These are phyloP conservation scores for Hipparchia semele DNA, from an alignment of 2,888 invertebrate genomes.

Conservation along the genomic window DNA sequence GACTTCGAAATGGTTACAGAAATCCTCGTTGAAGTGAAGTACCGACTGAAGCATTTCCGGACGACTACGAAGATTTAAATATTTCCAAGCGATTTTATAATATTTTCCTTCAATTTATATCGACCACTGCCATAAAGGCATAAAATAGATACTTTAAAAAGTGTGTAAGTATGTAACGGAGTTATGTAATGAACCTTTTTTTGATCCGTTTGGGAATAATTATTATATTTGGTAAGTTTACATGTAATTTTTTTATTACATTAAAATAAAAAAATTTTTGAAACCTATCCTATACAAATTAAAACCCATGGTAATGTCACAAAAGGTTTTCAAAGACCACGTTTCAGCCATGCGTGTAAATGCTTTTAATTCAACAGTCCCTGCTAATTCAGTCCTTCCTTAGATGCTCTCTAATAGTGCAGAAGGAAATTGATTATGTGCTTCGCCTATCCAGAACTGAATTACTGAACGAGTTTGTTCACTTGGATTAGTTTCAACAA, in stretches of 20 bases:
- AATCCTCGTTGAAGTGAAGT: neutral
- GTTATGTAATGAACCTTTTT: no score
- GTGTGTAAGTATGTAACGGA: no score
- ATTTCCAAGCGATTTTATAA: constrained; percentile 10
- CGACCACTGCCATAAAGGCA: neutral
- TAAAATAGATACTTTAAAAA: neutral
- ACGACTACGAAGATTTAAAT: neutral
- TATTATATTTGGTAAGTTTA: no score
- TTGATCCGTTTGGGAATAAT: no score
- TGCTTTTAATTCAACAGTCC: constrained; percentile 34
- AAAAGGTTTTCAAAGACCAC: constrained; percentile 23
- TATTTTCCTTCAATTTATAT: constrained; percentile 13
- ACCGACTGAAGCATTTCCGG: neutral
- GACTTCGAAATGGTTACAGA: neutral
- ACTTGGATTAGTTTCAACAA: constrained; percentile 13
- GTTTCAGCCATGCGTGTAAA: constrained; percentile 27
- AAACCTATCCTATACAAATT: neutral
- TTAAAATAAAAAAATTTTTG: no score
- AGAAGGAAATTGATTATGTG: constrained; percentile 33
- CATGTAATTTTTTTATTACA: no score
- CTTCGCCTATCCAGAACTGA: constrained; percentile 28
- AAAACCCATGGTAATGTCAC: constrained; percentile 1
- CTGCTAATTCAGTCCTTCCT: constrained; percentile 30
- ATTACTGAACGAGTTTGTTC: constrained; percentile 16
- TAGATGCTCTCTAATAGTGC: constrained; percentile 37